Conservation (phyloP, 2,888 invertebrate species). For the Conops quadrifasciatus region DNA sequence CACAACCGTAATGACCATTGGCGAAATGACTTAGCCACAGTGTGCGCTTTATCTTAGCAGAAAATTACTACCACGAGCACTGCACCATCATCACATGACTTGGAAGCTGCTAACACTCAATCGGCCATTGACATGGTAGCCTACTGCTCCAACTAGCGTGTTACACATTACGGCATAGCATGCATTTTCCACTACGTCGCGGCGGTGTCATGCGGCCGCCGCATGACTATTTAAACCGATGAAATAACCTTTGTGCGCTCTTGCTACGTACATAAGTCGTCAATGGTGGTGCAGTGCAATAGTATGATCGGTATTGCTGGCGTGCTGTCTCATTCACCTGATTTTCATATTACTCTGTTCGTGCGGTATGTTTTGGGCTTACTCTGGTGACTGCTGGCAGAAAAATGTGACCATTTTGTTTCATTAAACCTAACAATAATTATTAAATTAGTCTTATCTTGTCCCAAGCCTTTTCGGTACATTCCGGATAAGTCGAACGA, state of each 20-base stretch:
- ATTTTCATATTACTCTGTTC: no score
- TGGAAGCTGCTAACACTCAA: constrained; percentile 26
- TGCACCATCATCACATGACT: constrained; percentile 13
- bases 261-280: background rate
- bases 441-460: no score
- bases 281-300: background rate
- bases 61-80: no score
- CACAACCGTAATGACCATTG: constrained; percentile 19
- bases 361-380: no score
- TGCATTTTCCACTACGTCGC: constrained; percentile 14
- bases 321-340: no score
- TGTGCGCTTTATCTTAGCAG: constrained; percentile 7
- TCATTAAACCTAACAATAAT: no score
- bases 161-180: constrained; percentile 33
- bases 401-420: no score
- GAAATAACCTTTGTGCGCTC: constrained; percentile 17
- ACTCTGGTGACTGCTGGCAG: no score
- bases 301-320: constrained; percentile 29
- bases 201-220: constrained; percentile 31
- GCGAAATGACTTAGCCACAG: background rate
- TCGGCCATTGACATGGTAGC: constrained; percentile 47
- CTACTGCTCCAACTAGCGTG: constrained; percentile 47
- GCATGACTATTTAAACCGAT: constrained; percentile 19
- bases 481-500: no score
- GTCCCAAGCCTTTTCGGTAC: no score